These are phyloP conservation scores for Tenodera sinensis DNA, from an alignment of 2,888 invertebrate genomes.

Conservation along the genomic window DNA sequence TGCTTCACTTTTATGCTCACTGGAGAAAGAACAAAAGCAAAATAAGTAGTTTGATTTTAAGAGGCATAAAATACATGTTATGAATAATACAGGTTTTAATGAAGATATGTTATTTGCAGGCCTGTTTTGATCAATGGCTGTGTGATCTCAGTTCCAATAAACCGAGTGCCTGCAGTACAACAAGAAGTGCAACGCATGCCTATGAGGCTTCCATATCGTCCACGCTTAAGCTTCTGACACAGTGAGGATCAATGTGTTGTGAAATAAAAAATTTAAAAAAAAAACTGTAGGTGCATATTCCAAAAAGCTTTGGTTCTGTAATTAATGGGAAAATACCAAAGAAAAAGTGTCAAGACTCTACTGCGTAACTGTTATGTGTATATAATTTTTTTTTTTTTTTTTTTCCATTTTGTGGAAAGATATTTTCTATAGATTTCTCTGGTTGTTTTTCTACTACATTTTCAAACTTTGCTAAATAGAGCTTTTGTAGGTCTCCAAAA, in stretches of 20 bases:
- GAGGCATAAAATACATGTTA: background rate
- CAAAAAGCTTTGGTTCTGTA: background rate
- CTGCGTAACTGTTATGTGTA: background rate
- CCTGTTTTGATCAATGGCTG: background rate
- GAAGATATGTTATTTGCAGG: background rate
- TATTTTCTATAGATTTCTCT: constrained; percentile 6
- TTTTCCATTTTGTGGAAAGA: background rate
- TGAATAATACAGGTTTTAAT: background rate
- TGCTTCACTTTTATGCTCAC: too few relatives aligned
- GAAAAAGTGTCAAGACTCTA: background rate
- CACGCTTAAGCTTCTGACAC: background rate
- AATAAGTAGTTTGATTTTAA: too few relatives aligned
- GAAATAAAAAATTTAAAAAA: background rate
- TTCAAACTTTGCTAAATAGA: constrained; percentile 1
- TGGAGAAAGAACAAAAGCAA: too few relatives aligned
- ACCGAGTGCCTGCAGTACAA: background rate
- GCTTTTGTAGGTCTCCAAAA: background rate
- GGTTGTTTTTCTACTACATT: constrained; percentile 7
- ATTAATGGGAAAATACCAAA: background rate
- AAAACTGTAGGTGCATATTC: background rate
- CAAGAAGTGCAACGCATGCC: background rate
- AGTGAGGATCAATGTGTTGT: background rate
- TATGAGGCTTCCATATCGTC: background rate
- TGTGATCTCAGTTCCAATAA: background rate
- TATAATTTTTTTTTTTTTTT: background rate